A percentile compares a stretch with the other conserved stretches of the same genome.
Evolutionary conservation across 2,888 invertebrate species (phyloP).

Genomic region (Watsonalla binaria): DNA sequence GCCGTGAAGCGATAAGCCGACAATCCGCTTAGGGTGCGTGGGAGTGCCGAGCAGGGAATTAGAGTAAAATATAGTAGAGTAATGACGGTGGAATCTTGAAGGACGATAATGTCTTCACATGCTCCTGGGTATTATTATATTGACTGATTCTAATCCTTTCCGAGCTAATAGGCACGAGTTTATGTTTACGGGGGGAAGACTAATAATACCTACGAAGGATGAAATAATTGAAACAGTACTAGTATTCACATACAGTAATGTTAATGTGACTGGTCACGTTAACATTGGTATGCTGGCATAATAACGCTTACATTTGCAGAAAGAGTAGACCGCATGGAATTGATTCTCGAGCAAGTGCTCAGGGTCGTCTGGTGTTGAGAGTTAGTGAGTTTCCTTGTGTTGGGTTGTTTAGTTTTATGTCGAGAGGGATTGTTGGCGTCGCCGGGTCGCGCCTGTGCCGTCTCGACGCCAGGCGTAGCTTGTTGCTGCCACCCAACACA

Average conservation of each 20-base stretch:
- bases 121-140: background rate
- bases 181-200: no score
- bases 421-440: constrained; percentile 65
- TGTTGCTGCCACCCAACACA: constrained; percentile 41
- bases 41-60: constrained; percentile 55
- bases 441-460: constrained; percentile 57
- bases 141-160: background rate
- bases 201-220: background rate
- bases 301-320: constrained; percentile 4
- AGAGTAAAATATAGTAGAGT: constrained; percentile 68
- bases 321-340: constrained; percentile 28
- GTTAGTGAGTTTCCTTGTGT: constrained; percentile 50
- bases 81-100: constrained; percentile 43
- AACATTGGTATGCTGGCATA: no score
- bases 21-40: constrained; percentile 72
- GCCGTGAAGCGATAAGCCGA: constrained; percentile 66
- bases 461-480: constrained; percentile 38
- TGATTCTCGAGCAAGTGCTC: constrained; percentile 40
- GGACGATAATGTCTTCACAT: constrained; percentile 12
- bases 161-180: background rate
- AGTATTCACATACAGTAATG: no score
- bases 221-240: background rate
- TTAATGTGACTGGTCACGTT: no score
- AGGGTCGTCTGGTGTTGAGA: constrained; percentile 42
- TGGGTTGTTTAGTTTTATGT: constrained; percentile 63